A percentile compares a stretch with the other conserved stretches of the same genome.
These are phyloP conservation scores for Nomada lathburiana DNA, from an alignment of 2,888 invertebrate genomes.

Conservation along the genomic window DNA sequence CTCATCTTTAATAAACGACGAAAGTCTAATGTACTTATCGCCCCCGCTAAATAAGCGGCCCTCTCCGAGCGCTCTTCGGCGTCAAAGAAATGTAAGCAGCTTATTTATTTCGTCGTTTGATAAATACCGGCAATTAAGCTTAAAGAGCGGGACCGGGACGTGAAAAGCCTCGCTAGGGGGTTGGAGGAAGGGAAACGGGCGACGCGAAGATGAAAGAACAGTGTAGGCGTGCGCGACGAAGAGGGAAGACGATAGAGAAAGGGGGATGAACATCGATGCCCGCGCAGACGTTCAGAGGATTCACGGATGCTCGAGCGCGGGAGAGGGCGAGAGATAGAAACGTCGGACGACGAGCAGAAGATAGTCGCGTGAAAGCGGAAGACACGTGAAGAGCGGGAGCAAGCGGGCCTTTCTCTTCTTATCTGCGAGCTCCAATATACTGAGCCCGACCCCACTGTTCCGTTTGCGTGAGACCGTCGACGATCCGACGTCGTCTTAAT, in stretches of 20 bases:
- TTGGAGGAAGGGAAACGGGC: neutral
- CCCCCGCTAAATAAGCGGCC: constrained; percentile 75
- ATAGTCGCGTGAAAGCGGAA: constrained; percentile 8
- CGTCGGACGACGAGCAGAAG: constrained; percentile 19
- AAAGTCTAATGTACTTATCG: constrained; percentile 76
- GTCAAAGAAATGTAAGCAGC: constrained; percentile 79
- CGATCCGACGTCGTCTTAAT: constrained; percentile 72
- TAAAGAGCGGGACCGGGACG: constrained; percentile 57
- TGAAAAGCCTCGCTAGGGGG: constrained; percentile 28
- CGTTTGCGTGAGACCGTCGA: constrained; percentile 56
- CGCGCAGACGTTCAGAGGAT: constrained; percentile 44
- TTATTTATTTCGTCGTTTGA: constrained; percentile 82
- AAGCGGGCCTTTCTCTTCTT: constrained; percentile 69
- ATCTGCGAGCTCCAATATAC: constrained; percentile 80
- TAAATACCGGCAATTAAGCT: constrained; percentile 82
- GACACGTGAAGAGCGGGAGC: constrained; percentile 2
- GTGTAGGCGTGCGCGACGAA: neutral
- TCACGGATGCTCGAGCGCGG: constrained; percentile 25
- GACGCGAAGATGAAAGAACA: neutral
- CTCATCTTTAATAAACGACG: constrained; percentile 68
- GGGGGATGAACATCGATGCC: constrained; percentile 18
- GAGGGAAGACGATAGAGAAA: neutral
- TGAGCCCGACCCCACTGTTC: constrained; percentile 71
- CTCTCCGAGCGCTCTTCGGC: constrained; percentile 55
- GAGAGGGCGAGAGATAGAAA: constrained; percentile 35